Conservation (phyloP, 2,888 invertebrate species). For the Chromoteleia sp. region DNA sequence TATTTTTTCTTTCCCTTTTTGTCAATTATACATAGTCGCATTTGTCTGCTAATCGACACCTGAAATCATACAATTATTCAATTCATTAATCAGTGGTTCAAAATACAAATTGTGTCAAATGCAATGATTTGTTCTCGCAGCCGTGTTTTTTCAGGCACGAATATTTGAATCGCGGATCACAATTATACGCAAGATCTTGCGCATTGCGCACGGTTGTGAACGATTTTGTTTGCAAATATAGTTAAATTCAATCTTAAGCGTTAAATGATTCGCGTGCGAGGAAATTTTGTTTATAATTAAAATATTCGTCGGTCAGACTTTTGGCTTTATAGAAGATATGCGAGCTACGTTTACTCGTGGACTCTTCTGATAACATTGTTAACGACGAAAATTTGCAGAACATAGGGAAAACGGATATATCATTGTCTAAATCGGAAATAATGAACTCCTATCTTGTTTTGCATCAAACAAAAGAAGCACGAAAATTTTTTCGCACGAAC, state of each 20-base stretch:
- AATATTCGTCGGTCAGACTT: too few species aligned
- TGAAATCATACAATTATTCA: constrained; percentile 12
- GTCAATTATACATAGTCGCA: too few species aligned
- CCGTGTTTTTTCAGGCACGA: neutral
- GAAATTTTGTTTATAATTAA: too few species aligned
- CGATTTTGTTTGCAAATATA: neutral
- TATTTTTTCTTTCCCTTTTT: too few species aligned
- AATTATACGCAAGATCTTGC: neutral
- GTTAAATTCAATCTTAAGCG: too few species aligned
- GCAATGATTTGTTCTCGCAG: constrained; percentile 9
- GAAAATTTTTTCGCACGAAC: constrained; percentile 24
- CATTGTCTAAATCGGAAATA: constrained; percentile 18
- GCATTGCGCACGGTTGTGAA: neutral
- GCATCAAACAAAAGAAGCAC: constrained; percentile 8
- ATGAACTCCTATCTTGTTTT: constrained; percentile 41
- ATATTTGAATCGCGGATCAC: neutral
- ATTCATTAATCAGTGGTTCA: constrained; percentile 1
- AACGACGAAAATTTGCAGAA: neutral
- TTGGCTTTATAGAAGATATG: too few species aligned
- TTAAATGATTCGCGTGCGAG: too few species aligned
- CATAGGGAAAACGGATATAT: constrained; percentile 7
- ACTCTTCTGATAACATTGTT: neutral
- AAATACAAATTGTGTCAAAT: neutral
- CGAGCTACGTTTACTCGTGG: too few species aligned
- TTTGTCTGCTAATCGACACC: neutral